Base-by-base conservation (phyloP, 2,113 vertebrate species). In the Triplophysa tibetana region DNA sequence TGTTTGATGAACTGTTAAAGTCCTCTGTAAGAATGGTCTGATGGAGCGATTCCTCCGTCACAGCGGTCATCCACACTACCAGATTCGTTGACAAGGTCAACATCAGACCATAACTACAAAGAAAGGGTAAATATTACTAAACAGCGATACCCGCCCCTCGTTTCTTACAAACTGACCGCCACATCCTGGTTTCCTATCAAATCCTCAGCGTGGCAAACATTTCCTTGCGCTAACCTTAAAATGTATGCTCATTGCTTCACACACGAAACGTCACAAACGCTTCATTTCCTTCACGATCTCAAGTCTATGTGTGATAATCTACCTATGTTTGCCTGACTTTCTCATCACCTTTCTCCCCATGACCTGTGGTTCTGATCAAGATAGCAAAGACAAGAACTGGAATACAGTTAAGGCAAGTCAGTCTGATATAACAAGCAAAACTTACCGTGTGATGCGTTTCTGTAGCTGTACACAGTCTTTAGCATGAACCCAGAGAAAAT, bases 11-110 rank as follows among this genome's bases (percentile, higher is more conserved):
- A 19, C 41, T 45, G 26, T 4, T 85, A 29, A 29, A 45, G 54
- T 88, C 77, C 5, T 54, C 43, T 8, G 88, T 89, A 62, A 33
- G 17, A 16, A 80, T 84, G 0, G 95, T 93, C 86, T 97, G 95
- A 85, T 99, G 98, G 17, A 96, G 69, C 0, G 96, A 98, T 85
- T 99, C 98, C 0, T 99, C 97, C 0, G 96, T 96, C 56, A 98
- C 96, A 0, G 91, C 91, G 0, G 91, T 90, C 95, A 98, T 98
- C 98, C 98, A 99, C 82, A 97, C 75, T 0, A 96, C 91, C 10
- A 98, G 84, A 88, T 99, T 97, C 77, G 97, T 96, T 48, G 94
- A 93, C 69, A 98, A 91, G 0, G 93, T 96, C 61, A 99, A 88
- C 97, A 99, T 98, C 81, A 99, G 87, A 1, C 97, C 97, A 65